phyloP scores from a whole-genome alignment of 2,113 vertebrate species.

The Chloropsis hardwickii region DNA sequence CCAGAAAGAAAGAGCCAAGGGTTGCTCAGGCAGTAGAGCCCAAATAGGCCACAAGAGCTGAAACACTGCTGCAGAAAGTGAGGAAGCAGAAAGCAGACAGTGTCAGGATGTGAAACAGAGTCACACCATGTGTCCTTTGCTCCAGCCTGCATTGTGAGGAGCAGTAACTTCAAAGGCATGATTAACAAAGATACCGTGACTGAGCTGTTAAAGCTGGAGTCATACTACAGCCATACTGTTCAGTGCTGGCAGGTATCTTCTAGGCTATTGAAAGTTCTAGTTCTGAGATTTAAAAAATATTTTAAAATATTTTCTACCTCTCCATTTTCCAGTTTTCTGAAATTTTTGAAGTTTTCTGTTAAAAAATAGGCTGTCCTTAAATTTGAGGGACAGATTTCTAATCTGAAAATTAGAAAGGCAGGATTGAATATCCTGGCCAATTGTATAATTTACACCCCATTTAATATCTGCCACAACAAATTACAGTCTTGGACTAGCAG shows the following conservation, averaged over 20 bases:
- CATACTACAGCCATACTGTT: background rate
- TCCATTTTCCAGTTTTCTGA: background rate
- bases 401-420: background rate
- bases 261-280: background rate
- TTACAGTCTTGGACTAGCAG: background rate
- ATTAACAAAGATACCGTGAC: background rate
- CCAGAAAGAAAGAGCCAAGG: background rate
- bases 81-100: background rate
- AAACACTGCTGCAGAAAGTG: background rate
- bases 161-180: background rate
- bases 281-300: background rate
- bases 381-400: background rate
- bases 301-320: background rate
- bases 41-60: background rate
- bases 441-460: background rate
- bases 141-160: background rate
- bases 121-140: background rate
- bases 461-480: conserved; percentile 1
- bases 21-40: background rate
- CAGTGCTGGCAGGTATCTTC: background rate
- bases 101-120: background rate
- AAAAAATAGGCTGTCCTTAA: background rate
- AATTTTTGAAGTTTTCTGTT: background rate
- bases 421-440: background rate
- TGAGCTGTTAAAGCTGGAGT: background rate